A percentile compares a stretch with the other conserved stretches of the same genome.
Evolutionary conservation across 2,888 invertebrate genomes (phyloP).

Genomic region (Nemotelus pantherinus): DNA sequence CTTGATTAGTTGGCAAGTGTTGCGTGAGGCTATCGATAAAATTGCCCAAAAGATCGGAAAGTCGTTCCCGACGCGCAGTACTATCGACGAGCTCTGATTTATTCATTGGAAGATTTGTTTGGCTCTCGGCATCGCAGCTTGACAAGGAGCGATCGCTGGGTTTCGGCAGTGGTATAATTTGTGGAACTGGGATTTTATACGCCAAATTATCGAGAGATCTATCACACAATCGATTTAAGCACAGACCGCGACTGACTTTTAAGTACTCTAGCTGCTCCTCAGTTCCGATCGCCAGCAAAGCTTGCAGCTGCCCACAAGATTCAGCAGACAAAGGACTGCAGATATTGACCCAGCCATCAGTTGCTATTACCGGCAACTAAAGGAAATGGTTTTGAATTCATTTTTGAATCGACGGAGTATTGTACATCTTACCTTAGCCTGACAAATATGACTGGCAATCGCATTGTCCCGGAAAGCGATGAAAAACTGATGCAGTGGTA

Average conservation of each 20-base stretch:
- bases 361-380: constrained; percentile 70
- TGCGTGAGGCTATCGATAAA: constrained; percentile 52
- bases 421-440: constrained; percentile 65
- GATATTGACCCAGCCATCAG: constrained; percentile 70
- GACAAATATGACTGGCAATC: constrained; percentile 67
- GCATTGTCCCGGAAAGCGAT: constrained; percentile 69
- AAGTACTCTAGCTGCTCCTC: constrained; percentile 69
- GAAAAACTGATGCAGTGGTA: constrained; percentile 71
- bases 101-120: constrained; percentile 35
- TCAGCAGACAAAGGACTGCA: constrained; percentile 64
- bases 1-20: constrained; percentile 46
- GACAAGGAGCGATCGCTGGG: constrained; percentile 9
- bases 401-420: background rate
- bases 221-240: constrained; percentile 46
- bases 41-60: constrained; percentile 48
- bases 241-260: constrained; percentile 63
- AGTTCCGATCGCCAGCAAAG: constrained; percentile 70
- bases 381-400: constrained; percentile 39
- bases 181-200: constrained; percentile 45
- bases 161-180: constrained; percentile 16
- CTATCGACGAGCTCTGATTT: constrained; percentile 20
- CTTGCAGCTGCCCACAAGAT: constrained; percentile 68
- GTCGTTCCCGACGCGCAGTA: constrained; percentile 37
- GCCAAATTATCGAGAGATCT: constrained; percentile 48
- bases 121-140: constrained; percentile 47